Conservation (phyloP, 1,140 invertebrate species). For the Phocides pigmalion region DNA sequence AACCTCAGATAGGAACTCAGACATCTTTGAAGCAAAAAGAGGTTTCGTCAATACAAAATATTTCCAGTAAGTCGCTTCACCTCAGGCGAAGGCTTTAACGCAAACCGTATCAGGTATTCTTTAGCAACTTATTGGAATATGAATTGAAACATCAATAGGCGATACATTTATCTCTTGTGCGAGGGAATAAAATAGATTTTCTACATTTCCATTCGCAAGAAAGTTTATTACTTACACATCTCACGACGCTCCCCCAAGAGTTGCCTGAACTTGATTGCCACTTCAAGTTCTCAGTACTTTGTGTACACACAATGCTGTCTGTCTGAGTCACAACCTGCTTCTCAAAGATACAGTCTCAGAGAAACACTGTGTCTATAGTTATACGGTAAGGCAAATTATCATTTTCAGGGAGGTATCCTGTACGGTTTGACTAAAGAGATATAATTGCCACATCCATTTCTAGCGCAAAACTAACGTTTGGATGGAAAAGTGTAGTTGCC, state of each 20-base stretch:
- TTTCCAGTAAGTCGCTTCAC: background rate
- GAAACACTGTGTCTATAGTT: too few relatives aligned
- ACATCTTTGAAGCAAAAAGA: too few relatives aligned
- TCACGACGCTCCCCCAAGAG: conserved; percentile 20
- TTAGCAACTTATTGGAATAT: conserved; percentile 34
- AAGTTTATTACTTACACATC: conserved; percentile 47
- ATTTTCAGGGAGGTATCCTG: too few relatives aligned
- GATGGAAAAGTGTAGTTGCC: too few relatives aligned
- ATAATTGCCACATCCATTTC: too few relatives aligned
- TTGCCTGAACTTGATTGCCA: conserved; percentile 29
- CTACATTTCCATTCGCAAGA: conserved; percentile 40
- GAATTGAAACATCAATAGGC: conserved; percentile 49
- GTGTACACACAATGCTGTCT: too few relatives aligned
- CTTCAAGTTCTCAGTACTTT: conserved; percentile 21
- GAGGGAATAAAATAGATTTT: conserved; percentile 47
- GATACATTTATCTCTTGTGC: conserved; percentile 41
- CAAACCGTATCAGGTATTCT: conserved; percentile 8
- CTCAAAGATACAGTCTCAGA: too few relatives aligned
- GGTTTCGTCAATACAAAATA: background rate
- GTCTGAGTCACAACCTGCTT: too few relatives aligned
- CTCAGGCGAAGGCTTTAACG: background rate
- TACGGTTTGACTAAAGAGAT: too few relatives aligned
- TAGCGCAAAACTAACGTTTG: too few relatives aligned
- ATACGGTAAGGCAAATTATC: too few relatives aligned
- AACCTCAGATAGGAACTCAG: too few relatives aligned